Conservation (phyloP, 2,888 invertebrate species). For the Drosophila cognata region DNA sequence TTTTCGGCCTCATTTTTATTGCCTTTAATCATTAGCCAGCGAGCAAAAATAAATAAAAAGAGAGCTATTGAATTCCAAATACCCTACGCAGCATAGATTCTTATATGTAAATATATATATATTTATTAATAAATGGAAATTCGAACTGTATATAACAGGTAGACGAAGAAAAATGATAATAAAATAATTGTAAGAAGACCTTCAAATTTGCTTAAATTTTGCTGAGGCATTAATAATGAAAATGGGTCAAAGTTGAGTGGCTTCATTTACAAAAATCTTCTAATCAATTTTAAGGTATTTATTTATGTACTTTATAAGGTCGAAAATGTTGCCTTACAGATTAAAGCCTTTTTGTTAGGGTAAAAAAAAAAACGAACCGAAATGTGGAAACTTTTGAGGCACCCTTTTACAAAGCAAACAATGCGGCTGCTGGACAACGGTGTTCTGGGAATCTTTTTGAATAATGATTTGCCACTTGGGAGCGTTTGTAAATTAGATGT, state of each 20-base stretch:
- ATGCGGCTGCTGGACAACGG: constrained; percentile 50
- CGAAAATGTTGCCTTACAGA: too few species aligned
- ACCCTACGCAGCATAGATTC: neutral
- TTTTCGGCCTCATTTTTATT: constrained; percentile 33
- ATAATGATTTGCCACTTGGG: constrained; percentile 81
- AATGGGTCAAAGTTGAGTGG: neutral
- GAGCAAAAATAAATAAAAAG: neutral
- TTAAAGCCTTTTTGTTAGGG: neutral
- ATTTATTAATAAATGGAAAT: neutral
- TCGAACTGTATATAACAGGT: neutral
- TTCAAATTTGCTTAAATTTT: neutral
- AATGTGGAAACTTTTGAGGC: constrained; percentile 23
- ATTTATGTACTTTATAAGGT: constrained; percentile 5
- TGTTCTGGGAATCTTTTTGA: constrained; percentile 61
- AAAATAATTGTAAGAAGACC: neutral
- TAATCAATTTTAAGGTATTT: constrained; percentile 15
- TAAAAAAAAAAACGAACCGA: constrained; percentile 2
- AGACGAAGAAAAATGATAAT: neutral
- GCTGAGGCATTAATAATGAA: neutral
- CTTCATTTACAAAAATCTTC: neutral
- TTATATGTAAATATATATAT: neutral
- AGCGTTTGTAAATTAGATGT: constrained; percentile 78
- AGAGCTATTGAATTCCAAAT: neutral
- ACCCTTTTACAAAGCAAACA: constrained; percentile 64
- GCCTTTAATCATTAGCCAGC: constrained; percentile 40